Evolutionary conservation across 2,113 vertebrate species (phyloP).

Genomic region (Carassius gibelio): DNA sequence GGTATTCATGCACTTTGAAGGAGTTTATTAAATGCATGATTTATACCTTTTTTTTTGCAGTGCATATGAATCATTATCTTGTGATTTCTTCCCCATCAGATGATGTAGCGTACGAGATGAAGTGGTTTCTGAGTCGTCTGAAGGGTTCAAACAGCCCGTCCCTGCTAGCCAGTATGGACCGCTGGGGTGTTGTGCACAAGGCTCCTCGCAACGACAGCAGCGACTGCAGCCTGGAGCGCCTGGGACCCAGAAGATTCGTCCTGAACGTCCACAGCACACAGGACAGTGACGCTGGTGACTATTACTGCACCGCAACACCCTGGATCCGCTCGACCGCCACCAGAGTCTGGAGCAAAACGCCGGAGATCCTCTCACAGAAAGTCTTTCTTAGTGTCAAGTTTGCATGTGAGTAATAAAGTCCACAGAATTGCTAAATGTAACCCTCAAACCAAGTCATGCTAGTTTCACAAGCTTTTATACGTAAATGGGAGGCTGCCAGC

Average conservation of each 20-base stretch:
- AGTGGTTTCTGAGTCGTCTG: slow-evolving; percentile 84
- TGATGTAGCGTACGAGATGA: slow-evolving; percentile 86
- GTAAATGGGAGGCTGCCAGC: background rate
- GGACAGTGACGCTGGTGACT: slow-evolving; percentile 88
- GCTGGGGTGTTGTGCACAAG: slow-evolving; percentile 80
- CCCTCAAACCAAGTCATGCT: background rate
- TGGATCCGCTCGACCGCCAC: slow-evolving; percentile 82
- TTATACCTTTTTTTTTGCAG: background rate
- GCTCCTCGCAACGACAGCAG: slow-evolving; percentile 84
- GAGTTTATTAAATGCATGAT: background rate
- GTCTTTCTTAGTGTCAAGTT: slow-evolving; percentile 88
- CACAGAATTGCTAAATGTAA: background rate
- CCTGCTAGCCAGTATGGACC: slow-evolving; percentile 80
- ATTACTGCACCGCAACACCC: slow-evolving; percentile 84
- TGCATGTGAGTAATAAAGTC: slow-evolving; percentile 73
- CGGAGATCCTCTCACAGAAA: slow-evolving; percentile 77
- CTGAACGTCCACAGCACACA: slow-evolving; percentile 83
- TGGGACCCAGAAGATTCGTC: slow-evolving; percentile 75
- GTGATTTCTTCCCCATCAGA: slow-evolving; percentile 68
- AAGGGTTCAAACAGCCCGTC: slow-evolving; percentile 67
- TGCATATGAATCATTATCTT: background rate
- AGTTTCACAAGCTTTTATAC: background rate
- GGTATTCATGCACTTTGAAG: background rate
- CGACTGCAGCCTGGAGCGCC: slow-evolving; percentile 83
- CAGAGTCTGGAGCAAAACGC: slow-evolving; percentile 82